Evolutionary conservation across 2,888 invertebrate species (phyloP).

Genomic region (Acanthococcus lagerstroemiae): DNA sequence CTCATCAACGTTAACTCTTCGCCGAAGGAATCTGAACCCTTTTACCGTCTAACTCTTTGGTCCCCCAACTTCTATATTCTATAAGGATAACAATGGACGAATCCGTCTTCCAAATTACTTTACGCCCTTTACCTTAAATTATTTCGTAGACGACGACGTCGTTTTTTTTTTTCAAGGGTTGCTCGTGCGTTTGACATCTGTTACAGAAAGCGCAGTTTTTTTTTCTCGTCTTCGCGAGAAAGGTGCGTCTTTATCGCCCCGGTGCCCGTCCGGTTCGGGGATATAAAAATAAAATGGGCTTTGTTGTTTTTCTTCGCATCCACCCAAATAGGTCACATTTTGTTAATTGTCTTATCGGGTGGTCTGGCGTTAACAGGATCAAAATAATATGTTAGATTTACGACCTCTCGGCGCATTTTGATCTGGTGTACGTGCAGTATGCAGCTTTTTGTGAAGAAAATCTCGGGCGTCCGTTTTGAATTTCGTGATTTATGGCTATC

Average conservation of each 20-base stretch:
- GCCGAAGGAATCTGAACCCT: constrained; percentile 16
- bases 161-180: constrained; percentile 13
- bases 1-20: constrained; percentile 17
- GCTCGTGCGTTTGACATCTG: constrained; percentile 27
- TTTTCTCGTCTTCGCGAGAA: constrained; percentile 6
- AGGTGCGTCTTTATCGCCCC: constrained; percentile 18
- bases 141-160: constrained; percentile 13
- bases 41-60: constrained; percentile 16
- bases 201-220: constrained; percentile 14
- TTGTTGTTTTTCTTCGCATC: background rate
- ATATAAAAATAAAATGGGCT: too few relatives aligned
- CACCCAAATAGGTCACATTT: constrained; percentile 13
- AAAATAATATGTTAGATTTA: background rate
- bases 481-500: background rate
- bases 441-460: too few relatives aligned
- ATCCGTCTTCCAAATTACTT: constrained; percentile 24
- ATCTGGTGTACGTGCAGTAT: too few relatives aligned
- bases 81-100: constrained; percentile 19
- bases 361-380: background rate
- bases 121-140: constrained; percentile 27
- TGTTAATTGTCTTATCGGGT: constrained; percentile 21
- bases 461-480: background rate
- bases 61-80: background rate
- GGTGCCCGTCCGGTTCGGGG: constrained; percentile 12
- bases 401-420: background rate